phyloP scores from a whole-genome alignment of 2,113 vertebrate genomes.

The Barbus barbus region DNA sequence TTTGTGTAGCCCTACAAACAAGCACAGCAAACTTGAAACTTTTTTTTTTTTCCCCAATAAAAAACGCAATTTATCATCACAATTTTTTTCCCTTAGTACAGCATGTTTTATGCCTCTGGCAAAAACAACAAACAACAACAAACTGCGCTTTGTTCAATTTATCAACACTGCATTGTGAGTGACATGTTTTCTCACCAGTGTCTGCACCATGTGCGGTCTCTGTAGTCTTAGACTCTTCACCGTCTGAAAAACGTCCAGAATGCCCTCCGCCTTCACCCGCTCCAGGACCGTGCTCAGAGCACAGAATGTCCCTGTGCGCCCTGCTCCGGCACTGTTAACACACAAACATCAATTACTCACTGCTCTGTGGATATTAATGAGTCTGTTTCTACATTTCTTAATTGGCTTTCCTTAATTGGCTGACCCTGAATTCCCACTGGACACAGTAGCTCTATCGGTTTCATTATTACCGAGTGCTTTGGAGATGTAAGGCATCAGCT shows the following conservation, averaged over 20 bases:
- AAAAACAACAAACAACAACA: no score
- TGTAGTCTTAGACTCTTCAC: constrained; percentile 97
- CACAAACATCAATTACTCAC: constrained; percentile 37
- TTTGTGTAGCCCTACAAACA: neutral
- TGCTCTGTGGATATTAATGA: neutral
- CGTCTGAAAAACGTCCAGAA: constrained; percentile 98
- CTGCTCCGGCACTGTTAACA: constrained; percentile 88
- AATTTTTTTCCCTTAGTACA: no score
- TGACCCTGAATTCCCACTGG: constrained; percentile 6
- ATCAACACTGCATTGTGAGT: neutral
- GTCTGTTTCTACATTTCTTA: neutral
- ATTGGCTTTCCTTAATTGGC: constrained; percentile 16
- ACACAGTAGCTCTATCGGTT: neutral
- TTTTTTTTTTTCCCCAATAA: neutral
- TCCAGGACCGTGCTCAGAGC: constrained; percentile 97
- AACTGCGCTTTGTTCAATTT: no score
- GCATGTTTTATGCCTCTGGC: no score
- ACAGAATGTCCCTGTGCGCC: constrained; percentile 96
- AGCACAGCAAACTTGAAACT: no score
- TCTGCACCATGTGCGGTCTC: constrained; percentile 99
- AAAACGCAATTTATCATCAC: no score
- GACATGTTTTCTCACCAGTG: constrained; percentile 83
- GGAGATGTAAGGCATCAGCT: no score
- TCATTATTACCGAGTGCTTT: neutral
- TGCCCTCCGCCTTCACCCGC: constrained; percentile 96